Evolutionary conservation across 2,888 invertebrate genomes (phyloP).

Genomic region (Drosophila anceps): DNA sequence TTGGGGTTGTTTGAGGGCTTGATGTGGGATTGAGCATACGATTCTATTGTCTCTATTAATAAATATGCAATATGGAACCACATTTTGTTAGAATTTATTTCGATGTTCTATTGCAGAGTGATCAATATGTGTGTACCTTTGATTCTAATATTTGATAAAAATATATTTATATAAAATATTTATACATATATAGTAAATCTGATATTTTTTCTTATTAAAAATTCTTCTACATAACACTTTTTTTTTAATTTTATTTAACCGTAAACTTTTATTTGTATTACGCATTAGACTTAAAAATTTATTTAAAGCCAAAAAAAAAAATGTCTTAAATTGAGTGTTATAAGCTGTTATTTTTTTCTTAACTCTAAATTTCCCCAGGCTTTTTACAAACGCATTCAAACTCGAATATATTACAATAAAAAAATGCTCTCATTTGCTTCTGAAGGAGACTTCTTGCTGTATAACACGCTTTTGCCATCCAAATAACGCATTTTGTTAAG

Average conservation of each 20-base stretch:
- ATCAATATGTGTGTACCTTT: too few species aligned
- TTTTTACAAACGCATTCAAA: constrained; percentile 56
- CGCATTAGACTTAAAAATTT: constrained; percentile 57
- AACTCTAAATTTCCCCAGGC: constrained; percentile 31
- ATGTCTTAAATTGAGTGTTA: constrained; percentile 75
- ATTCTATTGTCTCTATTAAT: constrained; percentile 8
- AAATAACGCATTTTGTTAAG: constrained; percentile 79
- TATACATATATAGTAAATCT: neutral
- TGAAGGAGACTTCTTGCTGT: constrained; percentile 54
- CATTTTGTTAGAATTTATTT: neutral
- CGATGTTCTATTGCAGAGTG: too few species aligned
- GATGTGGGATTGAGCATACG: constrained; percentile 46
- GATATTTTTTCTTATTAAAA: neutral
- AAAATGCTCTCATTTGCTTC: constrained; percentile 16
- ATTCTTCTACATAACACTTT: neutral
- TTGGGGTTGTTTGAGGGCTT: constrained; percentile 59
- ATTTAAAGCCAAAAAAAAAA: constrained; percentile 52
- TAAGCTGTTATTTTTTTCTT: constrained; percentile 68
- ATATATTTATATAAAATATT: too few species aligned
- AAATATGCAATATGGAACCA: neutral
- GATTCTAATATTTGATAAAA: too few species aligned
- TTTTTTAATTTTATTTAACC: neutral
- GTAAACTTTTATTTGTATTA: constrained; percentile 32
- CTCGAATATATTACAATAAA: constrained; percentile 42
- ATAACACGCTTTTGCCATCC: constrained; percentile 76